These are phyloP conservation scores for Oryctolagus cuniculus DNA, from an alignment of 2,113 vertebrate species.

Conservation along the genomic window DNA sequence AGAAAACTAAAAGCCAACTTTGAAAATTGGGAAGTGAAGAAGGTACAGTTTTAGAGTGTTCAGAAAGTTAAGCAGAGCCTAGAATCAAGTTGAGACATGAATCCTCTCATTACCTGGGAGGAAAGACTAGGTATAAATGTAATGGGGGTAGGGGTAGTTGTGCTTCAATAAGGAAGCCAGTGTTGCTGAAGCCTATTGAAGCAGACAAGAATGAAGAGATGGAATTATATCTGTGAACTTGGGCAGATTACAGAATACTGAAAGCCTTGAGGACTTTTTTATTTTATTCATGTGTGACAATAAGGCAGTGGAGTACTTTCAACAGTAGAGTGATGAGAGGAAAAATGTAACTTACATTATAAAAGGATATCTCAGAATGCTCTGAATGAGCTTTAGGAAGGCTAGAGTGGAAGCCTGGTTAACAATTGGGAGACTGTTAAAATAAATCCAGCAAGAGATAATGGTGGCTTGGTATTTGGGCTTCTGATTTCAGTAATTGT, in stretches of 20 bases:
- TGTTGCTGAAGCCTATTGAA: background rate
- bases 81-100: background rate
- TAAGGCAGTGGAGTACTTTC: background rate
- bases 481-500: slow-evolving; percentile 16
- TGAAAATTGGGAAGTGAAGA: background rate
- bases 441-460: background rate
- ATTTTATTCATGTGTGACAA: background rate
- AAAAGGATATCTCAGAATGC: background rate
- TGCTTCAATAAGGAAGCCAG: background rate
- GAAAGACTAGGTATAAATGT: background rate
- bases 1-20: slow-evolving; percentile 3
- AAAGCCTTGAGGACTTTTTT: background rate
- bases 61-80: background rate
- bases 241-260: background rate
- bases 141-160: background rate
- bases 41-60: background rate
- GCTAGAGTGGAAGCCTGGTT: background rate
- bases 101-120: background rate
- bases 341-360: slow-evolving; percentile 4
- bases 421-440: background rate
- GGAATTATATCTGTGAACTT: background rate
- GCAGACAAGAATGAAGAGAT: background rate
- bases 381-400: background rate
- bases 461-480: background rate
- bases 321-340: background rate